Percentiles rank a stretch among this genome's conserved stretches.
phyloP scores from a whole-genome alignment of 2,888 invertebrate genomes.

The Ephialtes manifestator region DNA sequence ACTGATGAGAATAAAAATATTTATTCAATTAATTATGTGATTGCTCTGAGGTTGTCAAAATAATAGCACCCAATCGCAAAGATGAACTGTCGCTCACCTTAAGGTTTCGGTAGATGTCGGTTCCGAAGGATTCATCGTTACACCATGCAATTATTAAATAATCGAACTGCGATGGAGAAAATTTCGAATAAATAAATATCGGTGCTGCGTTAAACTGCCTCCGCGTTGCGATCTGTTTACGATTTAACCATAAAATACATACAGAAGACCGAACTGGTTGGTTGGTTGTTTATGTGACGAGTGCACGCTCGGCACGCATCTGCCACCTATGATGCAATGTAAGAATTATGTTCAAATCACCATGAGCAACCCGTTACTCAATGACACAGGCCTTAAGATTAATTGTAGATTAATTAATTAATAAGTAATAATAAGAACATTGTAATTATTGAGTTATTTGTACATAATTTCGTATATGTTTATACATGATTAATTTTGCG shows the following conservation, averaged over 20 bases:
- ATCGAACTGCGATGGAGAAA: neutral
- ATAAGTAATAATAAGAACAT: too few relatives aligned
- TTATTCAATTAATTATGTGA: neutral
- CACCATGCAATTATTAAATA: neutral
- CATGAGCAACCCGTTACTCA: too few relatives aligned
- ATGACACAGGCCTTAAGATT: too few relatives aligned
- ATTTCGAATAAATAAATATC: neutral
- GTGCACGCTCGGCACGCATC: too few relatives aligned
- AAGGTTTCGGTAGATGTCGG: slow-evolving; percentile 80
- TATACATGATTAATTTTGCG: too few relatives aligned
- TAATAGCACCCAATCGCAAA: neutral
- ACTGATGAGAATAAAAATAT: too few relatives aligned
- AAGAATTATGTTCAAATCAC: too few relatives aligned
- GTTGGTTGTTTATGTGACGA: too few relatives aligned
- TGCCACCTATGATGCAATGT: too few relatives aligned
- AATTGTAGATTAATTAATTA: too few relatives aligned
- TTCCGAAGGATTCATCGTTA: slow-evolving; percentile 80
- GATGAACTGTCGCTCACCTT: slow-evolving; percentile 73
- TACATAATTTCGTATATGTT: too few relatives aligned
- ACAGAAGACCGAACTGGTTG: neutral
- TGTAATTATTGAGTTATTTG: too few relatives aligned
- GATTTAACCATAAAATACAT: neutral
- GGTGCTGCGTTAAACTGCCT: neutral
- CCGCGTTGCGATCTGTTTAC: neutral
- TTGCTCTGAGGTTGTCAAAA: neutral